Base-by-base conservation (phyloP, 2,113 vertebrate species). In the Stomatorhinus ivindoensis region DNA sequence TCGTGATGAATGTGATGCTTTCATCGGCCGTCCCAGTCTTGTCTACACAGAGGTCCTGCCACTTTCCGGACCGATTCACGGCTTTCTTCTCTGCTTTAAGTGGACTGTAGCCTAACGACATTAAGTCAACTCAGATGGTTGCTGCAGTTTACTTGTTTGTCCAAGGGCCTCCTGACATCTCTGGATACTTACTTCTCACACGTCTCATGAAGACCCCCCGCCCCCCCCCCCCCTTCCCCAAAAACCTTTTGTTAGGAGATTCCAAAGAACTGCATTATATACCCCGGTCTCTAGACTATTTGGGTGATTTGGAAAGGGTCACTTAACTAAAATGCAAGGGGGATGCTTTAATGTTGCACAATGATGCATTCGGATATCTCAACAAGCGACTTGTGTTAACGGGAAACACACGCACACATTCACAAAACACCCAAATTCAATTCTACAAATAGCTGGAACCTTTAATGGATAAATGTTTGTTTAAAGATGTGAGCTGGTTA, bases 121-220 rank as follows among this genome's bases (percentile, higher is more conserved):
- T 98, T 98, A 98, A 96, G 97, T 96, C 96, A 97, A 96, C 96
- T 96, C 96, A 96, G 96, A 96, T 95, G 95, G 95, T 96, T 95
- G 94, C 91, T 90, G 96, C 95, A 96, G 96, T 97, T 97, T 97
- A 96, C 97, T 97, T 97, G 73, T 96, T 95, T 95, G 95, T 94
- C 96, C 95, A 96, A 96, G 96, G 95, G 95, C 93, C 93, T 95
- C 94, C 94, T 93, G 95, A 95, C 95, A 96, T 96, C 95, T 96
- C 91, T 95, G 95, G 94, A 96, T 96, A 94, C 95, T 94, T 96
- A 94, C 95, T 96, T 96, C 96, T 95, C 94, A 95, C 93, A 94
- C 96, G 94, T 96, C 95, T 95, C 93, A 94, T 95, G 94, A 90
- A 91, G 91, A 19, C n/a, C n/a, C 85, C 85, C 47, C 27, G 50